Conservation (phyloP, 2,113 vertebrate genomes). For the Plotosus lineatus region DNA sequence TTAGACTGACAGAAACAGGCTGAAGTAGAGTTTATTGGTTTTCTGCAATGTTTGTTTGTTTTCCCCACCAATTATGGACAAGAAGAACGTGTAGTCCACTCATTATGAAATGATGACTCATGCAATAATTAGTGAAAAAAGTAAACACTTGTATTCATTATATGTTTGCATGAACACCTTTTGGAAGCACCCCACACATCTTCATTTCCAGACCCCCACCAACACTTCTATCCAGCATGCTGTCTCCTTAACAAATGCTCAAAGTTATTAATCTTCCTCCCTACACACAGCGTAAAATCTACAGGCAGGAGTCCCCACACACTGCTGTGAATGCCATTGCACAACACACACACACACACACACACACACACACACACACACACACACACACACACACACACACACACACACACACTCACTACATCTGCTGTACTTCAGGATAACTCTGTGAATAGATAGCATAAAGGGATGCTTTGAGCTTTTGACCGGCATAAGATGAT, state of each 20-base stretch:
- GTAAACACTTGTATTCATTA: constrained; percentile 47
- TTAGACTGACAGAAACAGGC: no score
- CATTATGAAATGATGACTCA: constrained; percentile 29
- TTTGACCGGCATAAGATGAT: constrained; percentile 61
- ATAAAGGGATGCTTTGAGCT: constrained; percentile 79
- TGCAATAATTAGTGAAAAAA: constrained; percentile 41
- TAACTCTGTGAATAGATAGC: constrained; percentile 74
- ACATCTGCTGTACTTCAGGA: constrained; percentile 71
- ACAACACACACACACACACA: constrained; percentile 32
- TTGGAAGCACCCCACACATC: constrained; percentile 42
- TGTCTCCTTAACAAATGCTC: constrained; percentile 67
- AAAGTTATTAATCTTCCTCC: constrained; percentile 66
- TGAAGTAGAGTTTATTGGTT: background rate
- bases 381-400: constrained; percentile 31
- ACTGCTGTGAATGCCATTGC: constrained; percentile 68
- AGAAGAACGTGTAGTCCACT: constrained; percentile 27
- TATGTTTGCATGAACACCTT: constrained; percentile 45
- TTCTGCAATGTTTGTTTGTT: constrained; percentile 5
- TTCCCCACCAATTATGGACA: background rate
- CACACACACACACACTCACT: constrained; percentile 32
- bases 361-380: constrained; percentile 37
- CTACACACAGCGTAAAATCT: constrained; percentile 59
- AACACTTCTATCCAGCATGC: constrained; percentile 52
- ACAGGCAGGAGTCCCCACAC: constrained; percentile 65
- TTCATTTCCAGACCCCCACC: constrained; percentile 49